phyloP scores from a whole-genome alignment of 1,140 invertebrate genomes.

The Eriosoma lanigerum region DNA sequence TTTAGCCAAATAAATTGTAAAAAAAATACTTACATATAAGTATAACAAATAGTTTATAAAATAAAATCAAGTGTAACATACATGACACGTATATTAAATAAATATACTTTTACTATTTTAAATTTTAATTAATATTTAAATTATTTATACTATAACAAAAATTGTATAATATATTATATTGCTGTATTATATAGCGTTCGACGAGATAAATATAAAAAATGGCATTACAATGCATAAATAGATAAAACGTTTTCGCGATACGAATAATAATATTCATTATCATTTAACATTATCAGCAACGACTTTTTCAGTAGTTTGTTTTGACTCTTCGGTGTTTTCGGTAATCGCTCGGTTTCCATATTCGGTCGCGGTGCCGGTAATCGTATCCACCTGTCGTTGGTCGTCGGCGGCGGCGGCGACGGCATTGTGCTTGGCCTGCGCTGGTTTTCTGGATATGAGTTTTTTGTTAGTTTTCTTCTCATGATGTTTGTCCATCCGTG shows the following conservation, averaged over 20 bases:
- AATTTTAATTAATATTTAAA: no score
- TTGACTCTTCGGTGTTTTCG: neutral
- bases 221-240: constrained; percentile 21
- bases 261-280: neutral
- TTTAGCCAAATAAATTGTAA: neutral
- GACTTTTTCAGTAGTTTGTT: neutral
- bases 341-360: neutral
- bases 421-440: neutral
- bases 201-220: neutral
- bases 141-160: no score
- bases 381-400: neutral
- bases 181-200: neutral
- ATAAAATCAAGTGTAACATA: constrained; percentile 9
- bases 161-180: no score
- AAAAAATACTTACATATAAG: neutral
- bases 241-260: neutral
- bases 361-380: neutral
- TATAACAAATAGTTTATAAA: constrained; percentile 13
- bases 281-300: neutral
- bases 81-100: neutral
- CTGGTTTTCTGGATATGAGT: constrained; percentile 22
- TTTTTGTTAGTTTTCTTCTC: constrained; percentile 41
- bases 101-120: no score
- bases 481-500: no score
- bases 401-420: no score